Conservation (phyloP, 2,113 vertebrate genomes). For the Psophia crepitans region DNA sequence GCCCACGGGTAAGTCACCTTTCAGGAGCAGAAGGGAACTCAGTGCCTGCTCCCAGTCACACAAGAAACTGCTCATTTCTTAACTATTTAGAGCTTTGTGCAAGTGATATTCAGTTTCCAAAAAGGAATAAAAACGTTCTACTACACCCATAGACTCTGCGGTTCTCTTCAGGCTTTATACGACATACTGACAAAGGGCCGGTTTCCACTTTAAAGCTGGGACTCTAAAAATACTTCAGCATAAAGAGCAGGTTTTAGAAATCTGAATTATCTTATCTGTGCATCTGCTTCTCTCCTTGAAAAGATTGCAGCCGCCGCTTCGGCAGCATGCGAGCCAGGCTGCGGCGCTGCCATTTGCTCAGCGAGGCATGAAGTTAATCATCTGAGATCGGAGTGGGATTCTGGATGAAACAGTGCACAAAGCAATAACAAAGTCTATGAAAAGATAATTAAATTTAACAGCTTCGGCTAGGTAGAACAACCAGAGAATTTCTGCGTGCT, state of each 20-base stretch:
- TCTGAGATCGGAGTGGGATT: not conserved
- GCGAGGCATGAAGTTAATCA: not conserved
- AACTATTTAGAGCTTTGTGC: not conserved
- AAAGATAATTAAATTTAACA: not conserved
- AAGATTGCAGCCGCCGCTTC: not conserved
- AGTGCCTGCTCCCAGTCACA: accelerated
- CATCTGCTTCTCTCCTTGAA: not conserved
- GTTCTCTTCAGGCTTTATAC: not conserved
- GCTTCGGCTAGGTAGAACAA: not conserved
- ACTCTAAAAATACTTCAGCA: not conserved
- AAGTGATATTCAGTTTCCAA: not conserved
- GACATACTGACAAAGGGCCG: not conserved
- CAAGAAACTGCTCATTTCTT: not conserved
- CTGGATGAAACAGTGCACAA: not conserved
- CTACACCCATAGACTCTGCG: not conserved
- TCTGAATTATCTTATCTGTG: not conserved
- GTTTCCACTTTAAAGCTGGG: not conserved
- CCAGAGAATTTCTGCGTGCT: not conserved
- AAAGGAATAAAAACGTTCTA: not conserved
- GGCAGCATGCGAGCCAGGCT: not conserved
- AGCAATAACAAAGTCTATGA: not conserved
- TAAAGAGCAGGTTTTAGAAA: not conserved
- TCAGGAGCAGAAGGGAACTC: not conserved
- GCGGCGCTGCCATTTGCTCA: not conserved
- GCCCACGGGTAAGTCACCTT: accelerated